Percentiles rank a stretch among this genome's conserved stretches.
Conservation (phyloP, 2,797 vertebrate species). For the Mus caroli region DNA sequence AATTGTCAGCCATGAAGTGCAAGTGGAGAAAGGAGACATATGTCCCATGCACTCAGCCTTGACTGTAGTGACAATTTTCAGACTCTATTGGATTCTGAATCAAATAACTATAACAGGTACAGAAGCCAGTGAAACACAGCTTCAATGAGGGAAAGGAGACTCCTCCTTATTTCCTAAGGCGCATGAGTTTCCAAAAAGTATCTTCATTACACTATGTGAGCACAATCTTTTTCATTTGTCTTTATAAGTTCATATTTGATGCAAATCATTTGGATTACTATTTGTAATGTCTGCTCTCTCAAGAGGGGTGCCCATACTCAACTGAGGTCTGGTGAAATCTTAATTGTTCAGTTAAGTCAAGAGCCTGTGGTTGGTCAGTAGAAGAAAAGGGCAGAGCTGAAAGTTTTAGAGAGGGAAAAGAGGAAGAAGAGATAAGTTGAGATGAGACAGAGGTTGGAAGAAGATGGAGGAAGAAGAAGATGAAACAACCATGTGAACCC, state of each 20-base stretch:
- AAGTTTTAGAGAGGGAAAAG: too few species aligned
- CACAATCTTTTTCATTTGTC: background rate
- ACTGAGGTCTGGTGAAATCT: too few species aligned
- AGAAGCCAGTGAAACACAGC: background rate
- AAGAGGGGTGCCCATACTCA: too few species aligned
- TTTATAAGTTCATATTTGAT: background rate
- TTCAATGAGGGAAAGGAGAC: background rate
- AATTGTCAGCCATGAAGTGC: conserved; percentile 69
- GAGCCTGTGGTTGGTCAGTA: too few species aligned
- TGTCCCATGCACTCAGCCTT: background rate
- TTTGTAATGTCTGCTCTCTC: too few species aligned
- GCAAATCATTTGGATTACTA: background rate
- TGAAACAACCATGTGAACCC: too few species aligned
- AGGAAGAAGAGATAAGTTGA: too few species aligned
- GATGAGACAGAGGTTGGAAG: too few species aligned
- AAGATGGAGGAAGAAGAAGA: too few species aligned
- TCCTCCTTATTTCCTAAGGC: background rate
- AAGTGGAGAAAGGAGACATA: background rate
- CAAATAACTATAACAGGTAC: conserved; percentile 38
- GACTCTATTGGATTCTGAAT: conserved; percentile 53
- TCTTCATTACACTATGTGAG: background rate
- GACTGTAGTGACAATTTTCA: conserved; percentile 63
- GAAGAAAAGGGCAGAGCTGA: too few species aligned
- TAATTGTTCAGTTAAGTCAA: too few species aligned
- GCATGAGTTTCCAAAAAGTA: background rate